Conservation (phyloP, 2,113 vertebrate genomes). For the Oplegnathus fasciatus region DNA sequence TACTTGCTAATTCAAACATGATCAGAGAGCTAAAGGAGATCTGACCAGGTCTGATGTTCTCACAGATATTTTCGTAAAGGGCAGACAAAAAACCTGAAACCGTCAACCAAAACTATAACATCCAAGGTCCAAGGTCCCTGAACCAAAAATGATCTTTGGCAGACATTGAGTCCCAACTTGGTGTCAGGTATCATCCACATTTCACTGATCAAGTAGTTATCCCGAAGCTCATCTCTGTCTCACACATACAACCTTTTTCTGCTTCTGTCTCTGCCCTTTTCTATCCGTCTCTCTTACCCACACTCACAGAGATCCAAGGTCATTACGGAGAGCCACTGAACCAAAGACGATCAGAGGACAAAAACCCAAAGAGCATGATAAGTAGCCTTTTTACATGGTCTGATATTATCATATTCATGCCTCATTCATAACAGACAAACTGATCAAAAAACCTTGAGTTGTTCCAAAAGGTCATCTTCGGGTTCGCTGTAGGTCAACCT, state of each 20-base stretch:
- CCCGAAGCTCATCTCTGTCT: constrained; percentile 26
- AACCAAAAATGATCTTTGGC: constrained; percentile 30
- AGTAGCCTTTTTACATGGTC: constrained; percentile 42
- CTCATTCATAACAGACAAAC: constrained; percentile 66
- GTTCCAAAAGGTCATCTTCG: constrained; percentile 63
- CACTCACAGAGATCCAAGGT: constrained; percentile 30
- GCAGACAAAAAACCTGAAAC: neutral
- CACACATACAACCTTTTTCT: constrained; percentile 4
- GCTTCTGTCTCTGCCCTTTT: constrained; percentile 5
- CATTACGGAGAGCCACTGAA: constrained; percentile 46
- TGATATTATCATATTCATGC: constrained; percentile 68
- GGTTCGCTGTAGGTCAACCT: constrained; percentile 65
- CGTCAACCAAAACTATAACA: constrained; percentile 16
- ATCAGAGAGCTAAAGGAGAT: constrained; percentile 18
- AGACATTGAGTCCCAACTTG: neutral
- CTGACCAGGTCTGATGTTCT: constrained; percentile 28
- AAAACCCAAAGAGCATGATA: constrained; percentile 52
- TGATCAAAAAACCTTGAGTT: constrained; percentile 56
- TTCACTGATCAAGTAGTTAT: constrained; percentile 28
- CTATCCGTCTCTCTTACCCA: constrained; percentile 6
- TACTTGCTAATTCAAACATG: constrained; percentile 22
- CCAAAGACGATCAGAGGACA: constrained; percentile 52
- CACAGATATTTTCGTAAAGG: constrained; percentile 1
- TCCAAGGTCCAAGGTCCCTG: neutral
- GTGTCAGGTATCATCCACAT: constrained; percentile 29